These are phyloP conservation scores for Xyrauchen texanus DNA, from an alignment of 2,113 vertebrate genomes.

Conservation along the genomic window DNA sequence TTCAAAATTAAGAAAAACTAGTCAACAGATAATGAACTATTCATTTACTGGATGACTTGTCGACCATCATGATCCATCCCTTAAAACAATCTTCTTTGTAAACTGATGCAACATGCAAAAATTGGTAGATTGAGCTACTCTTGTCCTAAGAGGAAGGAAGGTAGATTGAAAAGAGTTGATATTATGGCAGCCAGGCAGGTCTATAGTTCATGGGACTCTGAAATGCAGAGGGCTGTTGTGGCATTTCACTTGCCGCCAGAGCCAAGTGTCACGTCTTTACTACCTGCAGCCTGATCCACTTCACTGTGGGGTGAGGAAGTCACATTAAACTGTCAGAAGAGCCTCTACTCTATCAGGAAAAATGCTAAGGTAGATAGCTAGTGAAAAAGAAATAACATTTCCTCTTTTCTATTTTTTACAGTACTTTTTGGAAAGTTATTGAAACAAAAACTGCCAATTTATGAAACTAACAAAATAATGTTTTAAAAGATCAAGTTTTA, in stretches of 20 bases:
- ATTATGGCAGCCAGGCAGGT: constrained; percentile 59
- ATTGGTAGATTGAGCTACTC: constrained; percentile 33
- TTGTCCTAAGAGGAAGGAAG: constrained; percentile 13
- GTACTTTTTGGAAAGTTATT: too few relatives aligned
- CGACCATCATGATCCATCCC: too few relatives aligned
- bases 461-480: background rate
- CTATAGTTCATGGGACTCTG: constrained; percentile 71
- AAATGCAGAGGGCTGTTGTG: constrained; percentile 71
- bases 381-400: background rate
- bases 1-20: too few relatives aligned
- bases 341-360: background rate
- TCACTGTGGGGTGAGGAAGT: constrained; percentile 43
- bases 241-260: constrained; percentile 73
- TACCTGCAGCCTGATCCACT: constrained; percentile 51
- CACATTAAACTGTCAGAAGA: constrained; percentile 37
- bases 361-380: background rate
- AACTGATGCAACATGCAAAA: background rate
- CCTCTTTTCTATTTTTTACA: too few relatives aligned
- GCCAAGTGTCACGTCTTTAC: constrained; percentile 53
- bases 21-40: too few relatives aligned
- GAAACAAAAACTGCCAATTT: background rate
- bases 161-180: constrained; percentile 57
- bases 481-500: background rate
- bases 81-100: too few relatives aligned
- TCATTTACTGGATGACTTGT: too few relatives aligned